A percentile compares a stretch with the other conserved stretches of the same genome.
Conservation (phyloP, 2,113 vertebrate genomes). For the Myanophis thanlyinensis region DNA sequence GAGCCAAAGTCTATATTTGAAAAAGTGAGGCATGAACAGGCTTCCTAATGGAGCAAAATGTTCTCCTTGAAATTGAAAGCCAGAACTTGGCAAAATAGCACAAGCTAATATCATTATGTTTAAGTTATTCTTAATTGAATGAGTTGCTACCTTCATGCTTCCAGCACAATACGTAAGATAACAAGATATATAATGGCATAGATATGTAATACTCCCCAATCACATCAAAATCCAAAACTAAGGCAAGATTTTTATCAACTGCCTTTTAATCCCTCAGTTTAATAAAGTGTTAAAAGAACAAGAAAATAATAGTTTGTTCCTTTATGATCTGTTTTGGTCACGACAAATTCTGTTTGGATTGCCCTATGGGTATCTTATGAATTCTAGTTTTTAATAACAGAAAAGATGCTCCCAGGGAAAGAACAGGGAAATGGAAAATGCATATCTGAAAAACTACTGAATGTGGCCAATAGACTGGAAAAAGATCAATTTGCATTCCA, state of each 20-base stretch:
- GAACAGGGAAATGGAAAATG: neutral
- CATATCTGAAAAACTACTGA: neutral
- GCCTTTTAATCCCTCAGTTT: neutral
- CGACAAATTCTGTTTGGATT: neutral
- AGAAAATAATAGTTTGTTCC: neutral
- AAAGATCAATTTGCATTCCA: neutral
- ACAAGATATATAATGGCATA: neutral
- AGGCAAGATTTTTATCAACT: neutral
- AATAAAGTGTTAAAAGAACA: neutral
- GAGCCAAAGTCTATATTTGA: neutral
- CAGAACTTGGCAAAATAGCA: neutral
- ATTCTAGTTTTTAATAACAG: neutral
- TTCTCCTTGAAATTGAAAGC: neutral
- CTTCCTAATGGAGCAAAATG: neutral
- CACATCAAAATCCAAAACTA: neutral
- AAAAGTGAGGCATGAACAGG: neutral
- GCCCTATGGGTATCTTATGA: neutral
- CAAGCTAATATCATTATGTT: neutral
- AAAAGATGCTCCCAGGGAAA: neutral
- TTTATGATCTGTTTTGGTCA: neutral
- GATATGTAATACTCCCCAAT: neutral
- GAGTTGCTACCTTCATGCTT: neutral
- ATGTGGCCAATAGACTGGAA: neutral
- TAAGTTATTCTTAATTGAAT: neutral
- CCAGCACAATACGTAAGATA: neutral